Conservation (phyloP, 2,888 invertebrate species). For the Chloromyia formosa region DNA sequence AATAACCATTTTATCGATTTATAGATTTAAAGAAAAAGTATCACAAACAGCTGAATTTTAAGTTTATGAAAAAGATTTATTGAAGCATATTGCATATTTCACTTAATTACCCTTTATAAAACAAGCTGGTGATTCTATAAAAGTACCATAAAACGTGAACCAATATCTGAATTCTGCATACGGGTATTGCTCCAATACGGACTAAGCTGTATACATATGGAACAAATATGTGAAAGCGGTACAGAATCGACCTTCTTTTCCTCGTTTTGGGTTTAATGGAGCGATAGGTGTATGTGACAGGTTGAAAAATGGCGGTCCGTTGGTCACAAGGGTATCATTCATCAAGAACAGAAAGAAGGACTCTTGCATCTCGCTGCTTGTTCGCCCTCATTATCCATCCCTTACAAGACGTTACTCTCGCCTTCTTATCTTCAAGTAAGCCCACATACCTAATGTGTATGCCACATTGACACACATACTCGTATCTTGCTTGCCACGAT, state of each 20-base stretch:
- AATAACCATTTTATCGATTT: too few relatives aligned
- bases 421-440: neutral
- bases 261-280: slow-evolving; percentile 48
- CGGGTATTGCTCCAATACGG: too few relatives aligned
- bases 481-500: neutral
- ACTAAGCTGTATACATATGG: too few relatives aligned
- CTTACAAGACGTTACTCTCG: slow-evolving; percentile 45
- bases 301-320: slow-evolving; percentile 54
- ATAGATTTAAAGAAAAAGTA: too few relatives aligned
- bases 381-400: slow-evolving; percentile 47
- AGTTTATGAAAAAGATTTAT: too few relatives aligned
- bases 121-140: too few relatives aligned
- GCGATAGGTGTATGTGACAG: slow-evolving; percentile 53
- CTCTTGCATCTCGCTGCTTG: slow-evolving; percentile 23
- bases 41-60: too few relatives aligned
- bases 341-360: slow-evolving; percentile 51
- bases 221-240: neutral
- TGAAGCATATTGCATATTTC: too few relatives aligned
- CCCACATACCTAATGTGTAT: neutral
- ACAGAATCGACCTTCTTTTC: neutral
- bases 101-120: too few relatives aligned
- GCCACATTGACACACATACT: slow-evolving; percentile 13
- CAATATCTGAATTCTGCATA: too few relatives aligned
- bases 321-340: slow-evolving; percentile 53
- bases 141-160: too few relatives aligned